Conservation (phyloP, 2,888 invertebrate genomes). For the Orgyia antiqua region DNA sequence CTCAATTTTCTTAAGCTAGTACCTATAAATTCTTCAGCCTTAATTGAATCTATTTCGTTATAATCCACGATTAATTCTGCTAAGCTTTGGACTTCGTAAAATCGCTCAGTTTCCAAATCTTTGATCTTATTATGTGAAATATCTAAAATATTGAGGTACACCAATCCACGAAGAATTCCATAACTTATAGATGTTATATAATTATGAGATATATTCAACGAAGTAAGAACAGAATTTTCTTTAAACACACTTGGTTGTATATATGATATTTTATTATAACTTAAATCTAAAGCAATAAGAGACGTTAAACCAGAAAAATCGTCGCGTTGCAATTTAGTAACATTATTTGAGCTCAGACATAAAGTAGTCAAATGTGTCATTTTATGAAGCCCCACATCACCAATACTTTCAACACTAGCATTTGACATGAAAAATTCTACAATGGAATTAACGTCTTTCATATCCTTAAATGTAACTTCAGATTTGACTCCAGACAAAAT, state of each 20-base stretch:
- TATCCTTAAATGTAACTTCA: slow-evolving; percentile 26
- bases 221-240: slow-evolving; percentile 34
- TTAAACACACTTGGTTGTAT: slow-evolving; percentile 52
- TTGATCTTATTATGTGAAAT: slow-evolving; percentile 47
- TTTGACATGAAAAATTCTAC: slow-evolving; percentile 33
- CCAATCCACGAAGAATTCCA: slow-evolving; percentile 47
- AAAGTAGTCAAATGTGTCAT: slow-evolving; percentile 31
- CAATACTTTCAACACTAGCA: slow-evolving; percentile 33
- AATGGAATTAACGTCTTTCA: slow-evolving; percentile 19
- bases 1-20: slow-evolving; percentile 40
- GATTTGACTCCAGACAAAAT: slow-evolving; percentile 36
- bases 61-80: slow-evolving; percentile 43
- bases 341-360: slow-evolving; percentile 36
- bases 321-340: slow-evolving; percentile 31
- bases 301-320: slow-evolving; percentile 32
- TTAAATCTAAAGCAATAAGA: slow-evolving; percentile 41
- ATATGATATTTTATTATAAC: slow-evolving; percentile 41
- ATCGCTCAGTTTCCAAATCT: slow-evolving; percentile 44
- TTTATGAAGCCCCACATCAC: slow-evolving; percentile 27
- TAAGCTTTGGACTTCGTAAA: slow-evolving; percentile 41
- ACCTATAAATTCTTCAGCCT: slow-evolving; percentile 37
- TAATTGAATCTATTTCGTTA: slow-evolving; percentile 41
- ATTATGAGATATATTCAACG: slow-evolving; percentile 53
- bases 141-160: slow-evolving; percentile 39
- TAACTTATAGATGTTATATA: slow-evolving; percentile 35